Base-by-base conservation (phyloP, 2,888 invertebrate genomes). In the Caenorhabditis sp. region DNA sequence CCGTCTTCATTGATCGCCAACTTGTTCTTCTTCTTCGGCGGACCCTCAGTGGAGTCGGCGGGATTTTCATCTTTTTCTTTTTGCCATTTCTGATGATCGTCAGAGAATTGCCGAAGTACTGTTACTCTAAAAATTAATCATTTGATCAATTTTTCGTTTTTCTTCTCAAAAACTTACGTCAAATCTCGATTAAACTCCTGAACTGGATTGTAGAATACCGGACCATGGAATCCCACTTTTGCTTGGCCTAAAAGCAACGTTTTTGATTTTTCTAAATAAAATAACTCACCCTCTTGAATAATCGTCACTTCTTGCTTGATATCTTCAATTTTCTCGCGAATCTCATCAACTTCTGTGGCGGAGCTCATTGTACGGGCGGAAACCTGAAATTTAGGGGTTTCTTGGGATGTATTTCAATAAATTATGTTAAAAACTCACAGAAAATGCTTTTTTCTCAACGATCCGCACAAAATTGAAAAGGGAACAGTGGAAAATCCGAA, bases 111-210 rank as follows among this genome's bases (percentile, higher is more conserved):
- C 76, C 94, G 94, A 24, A 96, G 92, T 0, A 95, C 95, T 5
- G 95, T 94, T 88, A 96, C 94, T 91, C 96, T 96, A 18, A 47
- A 22, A 47, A 24, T 22, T 24, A 26, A 37, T 58, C 11, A 55
- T 18, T 8, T n/a, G n/a, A n/a, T n/a, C n/a, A 64, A 22, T 40
- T 15, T 13, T 40, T 13, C 3, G 4, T 47, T 18, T 47, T 9
- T 3, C 3, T 40, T 3, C 15, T 6, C 3, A 47, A 26, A 47
- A 72, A 79, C 87, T 64, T 56, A 93, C 93, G 95, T 95, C 62
- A 99, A 93, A 93, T 99, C 99, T 84, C 99, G 94, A 92, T 99
- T 99, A 91, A 99, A 99, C 92, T 99, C 97, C 92, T 98, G 97
- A 0, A 98, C 98, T 0, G 98, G 93, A 93, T 99, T 99, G 92